Base-by-base conservation (phyloP, 2,888 invertebrate species). In the Tachina grossa region DNA sequence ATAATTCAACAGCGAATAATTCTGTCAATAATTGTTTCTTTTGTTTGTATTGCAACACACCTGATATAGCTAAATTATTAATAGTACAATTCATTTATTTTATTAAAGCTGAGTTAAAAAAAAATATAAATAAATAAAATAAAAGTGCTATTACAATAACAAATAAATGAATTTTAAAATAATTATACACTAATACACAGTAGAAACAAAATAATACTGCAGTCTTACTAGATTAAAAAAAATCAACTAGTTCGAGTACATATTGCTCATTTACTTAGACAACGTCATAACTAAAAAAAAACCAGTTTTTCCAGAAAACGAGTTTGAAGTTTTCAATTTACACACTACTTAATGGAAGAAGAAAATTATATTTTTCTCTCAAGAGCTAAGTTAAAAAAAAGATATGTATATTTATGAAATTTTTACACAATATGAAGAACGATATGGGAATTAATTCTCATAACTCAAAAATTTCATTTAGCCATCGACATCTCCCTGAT, bases 41-140 rank as follows among this genome's bases (percentile, higher is more conserved):
- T 53, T 72, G n/a, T 71, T 22, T 13, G 16, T 39, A 80, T 55
- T 57, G 19, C 65, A 55, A 49, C 39, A 80, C 55, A 66, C 41
- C 49, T 69, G 61, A n/a, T 19, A n/a, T 19, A 66, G 74, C 57
- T 80, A 66, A 74, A 43, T 66, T 74, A 31, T 74, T 59, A 80
- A 74, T 74, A 74, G 22, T 39, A 39, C n/a, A 71, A 63, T 10
- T 53, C 59, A 59, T 59, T 66, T 68, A 72, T 43, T 63, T 51
- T 55, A 63, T 19, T 55, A 45, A 22, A 51, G 49, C 13, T 69
- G 16, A 77, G 39, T 51, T n/a, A 2, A 39, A 1, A 31, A 9
- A 39, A 31, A 3, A 31, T 31, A 31, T 16, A 55, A 1, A 41
- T 10, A 55, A 11, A 31, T 53, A 53, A n/a, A 16, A 19, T 13